phyloP scores from a whole-genome alignment of 2,888 invertebrate genomes.

The Conus canariensis region DNA sequence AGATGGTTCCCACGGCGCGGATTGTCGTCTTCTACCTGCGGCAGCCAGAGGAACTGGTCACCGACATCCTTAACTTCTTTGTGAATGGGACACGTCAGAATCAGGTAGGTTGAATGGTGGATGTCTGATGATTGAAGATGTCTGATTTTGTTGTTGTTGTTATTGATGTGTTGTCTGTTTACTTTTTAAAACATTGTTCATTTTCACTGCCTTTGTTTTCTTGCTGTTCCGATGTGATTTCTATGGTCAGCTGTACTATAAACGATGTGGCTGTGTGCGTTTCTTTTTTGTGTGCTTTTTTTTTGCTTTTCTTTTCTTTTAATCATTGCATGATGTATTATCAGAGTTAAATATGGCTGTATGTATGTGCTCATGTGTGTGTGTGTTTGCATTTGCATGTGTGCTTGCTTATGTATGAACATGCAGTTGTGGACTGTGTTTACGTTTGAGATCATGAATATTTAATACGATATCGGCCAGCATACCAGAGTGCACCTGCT shows the following conservation, averaged over 20 bases:
- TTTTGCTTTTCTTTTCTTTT: no score
- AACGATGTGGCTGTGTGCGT: no score
- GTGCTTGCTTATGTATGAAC: not conserved
- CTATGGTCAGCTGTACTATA: no score
- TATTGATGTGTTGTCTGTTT: no score
- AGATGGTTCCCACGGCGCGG: slow-evolving; percentile 92
- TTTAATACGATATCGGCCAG: not conserved
- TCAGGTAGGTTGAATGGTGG: slow-evolving; percentile 82
- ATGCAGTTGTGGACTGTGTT: not conserved
- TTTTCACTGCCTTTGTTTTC: no score
- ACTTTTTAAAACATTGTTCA: no score
- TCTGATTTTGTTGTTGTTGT: no score
- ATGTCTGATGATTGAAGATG: not conserved
- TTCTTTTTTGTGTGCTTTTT: no score
- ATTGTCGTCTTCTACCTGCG: slow-evolving; percentile 92
- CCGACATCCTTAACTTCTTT: slow-evolving; percentile 95
- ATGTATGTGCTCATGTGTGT: not conserved
- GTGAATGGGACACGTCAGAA: slow-evolving; percentile 96
- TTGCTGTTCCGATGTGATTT: no score
- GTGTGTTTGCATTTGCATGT: not conserved
- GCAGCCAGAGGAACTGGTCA: slow-evolving; percentile 89
- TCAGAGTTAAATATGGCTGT: no score
- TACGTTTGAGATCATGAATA: no score
- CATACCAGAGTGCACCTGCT: not conserved
- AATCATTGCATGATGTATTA: no score